Evolutionary conservation across 2,888 invertebrate genomes (phyloP), one percentile per base, ranked within the genome.

Genomic region (Callyntrura sp.): DNA sequence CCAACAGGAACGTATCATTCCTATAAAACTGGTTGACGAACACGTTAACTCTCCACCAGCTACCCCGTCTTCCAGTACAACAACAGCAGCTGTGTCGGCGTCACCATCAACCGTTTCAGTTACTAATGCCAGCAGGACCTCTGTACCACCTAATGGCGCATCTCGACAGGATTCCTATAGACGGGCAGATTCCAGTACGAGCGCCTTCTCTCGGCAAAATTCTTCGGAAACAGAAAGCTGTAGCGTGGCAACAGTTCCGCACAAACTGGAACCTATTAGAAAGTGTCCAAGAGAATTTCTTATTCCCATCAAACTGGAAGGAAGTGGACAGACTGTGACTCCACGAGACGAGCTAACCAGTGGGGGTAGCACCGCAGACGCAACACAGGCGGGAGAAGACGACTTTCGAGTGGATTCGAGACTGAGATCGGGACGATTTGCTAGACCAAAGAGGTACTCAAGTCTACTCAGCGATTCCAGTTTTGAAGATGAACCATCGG

Each of bases 261-360:
- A 93, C 20, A 93, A 93, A 55, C 81, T 86, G 93, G 97, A 97
- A 94, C 97, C 97, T 6, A 98, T 98, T 94, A 96, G 97, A 94
- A 98, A 98, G 95, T 97, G 97, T 14, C 97, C 98, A 17, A 96
- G 98, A 65, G 98, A 98, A 95, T 98, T 97, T 94, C 98, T 98
- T 94, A 98, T 98, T 94, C 98, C 98, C n/a, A 98, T 98, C 94
- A 97, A 98, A 20, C 97, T 98, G 85, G 98, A 98, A 94, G 90
- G 83, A 11, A 98, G 98, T 93, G 98, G 97, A 91, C 98, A 98
- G 91, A 97, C 97, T 94, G 97, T 97, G 6, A 97, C 97, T 28
- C 97, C 97, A 28, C 95, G 90, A 35, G 92, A 92, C 20, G 91
- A 92, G 4, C 70, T 92, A 12, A 57, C 84, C 0, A 85, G 88